Percentiles rank a stretch among this genome's conserved stretches.
Conservation (phyloP, 2,113 vertebrate genomes). For the Lutjanus erythropterus region DNA sequence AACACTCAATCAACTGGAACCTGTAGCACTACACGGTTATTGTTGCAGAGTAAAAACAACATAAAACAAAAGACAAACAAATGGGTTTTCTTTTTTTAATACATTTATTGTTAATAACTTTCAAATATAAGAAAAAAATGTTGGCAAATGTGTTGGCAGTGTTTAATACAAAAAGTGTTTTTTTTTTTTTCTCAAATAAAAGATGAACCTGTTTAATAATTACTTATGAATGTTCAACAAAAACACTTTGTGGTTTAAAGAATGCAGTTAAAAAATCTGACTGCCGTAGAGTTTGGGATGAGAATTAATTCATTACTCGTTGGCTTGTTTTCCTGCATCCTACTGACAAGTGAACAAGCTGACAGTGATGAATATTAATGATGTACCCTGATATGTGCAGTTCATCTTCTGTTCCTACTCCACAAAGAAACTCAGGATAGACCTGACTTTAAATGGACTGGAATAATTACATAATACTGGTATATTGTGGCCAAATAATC, state of each 20-base stretch:
- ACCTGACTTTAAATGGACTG: neutral
- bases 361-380: slow-evolving; percentile 16
- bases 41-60: slow-evolving; percentile 18
- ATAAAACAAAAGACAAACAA: slow-evolving; percentile 6
- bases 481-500: slow-evolving; percentile 39
- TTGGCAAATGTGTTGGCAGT: slow-evolving; percentile 68
- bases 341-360: slow-evolving; percentile 17
- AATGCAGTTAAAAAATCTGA: slow-evolving; percentile 21
- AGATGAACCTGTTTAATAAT: slow-evolving; percentile 30
- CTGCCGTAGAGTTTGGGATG: slow-evolving; percentile 24
- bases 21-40: neutral
- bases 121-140: slow-evolving; percentile 65
- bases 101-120: slow-evolving; percentile 77
- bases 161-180: slow-evolving; percentile 69
- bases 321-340: slow-evolving; percentile 28
- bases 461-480: slow-evolving; percentile 53
- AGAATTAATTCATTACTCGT: slow-evolving; percentile 10
- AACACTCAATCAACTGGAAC: neutral
- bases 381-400: slow-evolving; percentile 56
- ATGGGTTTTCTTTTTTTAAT: neutral
- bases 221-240: slow-evolving; percentile 27
- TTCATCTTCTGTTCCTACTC: slow-evolving; percentile 19
- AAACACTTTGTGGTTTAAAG: slow-evolving; percentile 35
- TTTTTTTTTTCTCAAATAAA: slow-evolving; percentile 49
- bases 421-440: slow-evolving; percentile 23